These are phyloP conservation scores for Allophyes oxyacanthae DNA, from an alignment of 2,888 invertebrate genomes.

Conservation along the genomic window DNA sequence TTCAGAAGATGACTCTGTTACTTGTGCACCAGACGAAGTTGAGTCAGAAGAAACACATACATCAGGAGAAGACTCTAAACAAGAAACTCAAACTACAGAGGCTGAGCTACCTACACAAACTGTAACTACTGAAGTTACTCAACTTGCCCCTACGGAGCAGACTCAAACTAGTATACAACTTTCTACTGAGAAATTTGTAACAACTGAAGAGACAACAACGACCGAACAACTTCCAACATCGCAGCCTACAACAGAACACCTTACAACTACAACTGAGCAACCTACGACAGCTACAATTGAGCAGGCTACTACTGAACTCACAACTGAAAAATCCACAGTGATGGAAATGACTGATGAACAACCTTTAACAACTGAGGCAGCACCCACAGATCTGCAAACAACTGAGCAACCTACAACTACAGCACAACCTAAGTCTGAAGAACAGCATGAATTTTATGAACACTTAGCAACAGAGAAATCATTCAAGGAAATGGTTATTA, in stretches of 20 bases:
- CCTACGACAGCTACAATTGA: background rate
- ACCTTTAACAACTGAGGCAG: background rate
- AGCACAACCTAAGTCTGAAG: background rate
- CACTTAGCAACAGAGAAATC: background rate
- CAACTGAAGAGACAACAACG: background rate
- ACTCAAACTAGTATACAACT: background rate
- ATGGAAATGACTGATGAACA: background rate
- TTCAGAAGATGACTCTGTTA: background rate
- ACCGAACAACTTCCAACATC: background rate
- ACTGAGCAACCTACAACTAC: background rate
- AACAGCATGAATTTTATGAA: too few species aligned
- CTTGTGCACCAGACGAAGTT: background rate
- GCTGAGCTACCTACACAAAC: background rate
- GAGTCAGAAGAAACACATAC: background rate
- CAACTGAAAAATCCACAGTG: background rate
- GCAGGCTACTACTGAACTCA: background rate
- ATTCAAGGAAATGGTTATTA: background rate
- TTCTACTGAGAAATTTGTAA: background rate
- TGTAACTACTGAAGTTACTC: too few species aligned
- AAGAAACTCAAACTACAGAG: background rate
- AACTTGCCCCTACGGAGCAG: background rate
- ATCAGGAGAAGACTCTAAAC: background rate
- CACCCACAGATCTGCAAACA: too few species aligned
- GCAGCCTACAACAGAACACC: background rate
- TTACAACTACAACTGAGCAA: background rate